A percentile compares a stretch with the other conserved stretches of the same genome.
Conservation (phyloP, 2,113 vertebrate genomes). For the Podilymbus podiceps region DNA sequence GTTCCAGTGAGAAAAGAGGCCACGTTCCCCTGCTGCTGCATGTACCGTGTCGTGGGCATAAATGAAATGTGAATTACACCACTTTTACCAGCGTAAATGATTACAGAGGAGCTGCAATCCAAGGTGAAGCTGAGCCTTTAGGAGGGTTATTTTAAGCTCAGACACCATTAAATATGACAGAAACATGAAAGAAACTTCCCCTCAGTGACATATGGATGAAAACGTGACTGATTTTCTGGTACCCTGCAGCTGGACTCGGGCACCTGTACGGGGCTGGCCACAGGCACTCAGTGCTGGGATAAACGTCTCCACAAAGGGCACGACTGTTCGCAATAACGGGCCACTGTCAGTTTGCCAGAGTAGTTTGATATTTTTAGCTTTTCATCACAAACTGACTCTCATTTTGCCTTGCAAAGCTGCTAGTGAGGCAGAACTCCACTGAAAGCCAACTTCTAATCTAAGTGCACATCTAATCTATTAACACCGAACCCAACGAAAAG, state of each 20-base stretch:
- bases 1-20: background rate
- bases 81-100: background rate
- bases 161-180: background rate
- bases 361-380: background rate
- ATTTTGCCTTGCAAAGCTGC: background rate
- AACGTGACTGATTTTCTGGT: background rate
- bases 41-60: background rate
- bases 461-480: background rate
- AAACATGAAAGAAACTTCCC: background rate
- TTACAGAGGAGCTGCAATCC: constrained; percentile 1
- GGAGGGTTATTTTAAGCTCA: constrained; percentile 40
- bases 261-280: background rate
- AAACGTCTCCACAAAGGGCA: background rate
- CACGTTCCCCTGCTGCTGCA: background rate
- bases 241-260: background rate
- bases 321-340: rapidly evolving
- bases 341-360: background rate
- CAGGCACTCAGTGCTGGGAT: background rate
- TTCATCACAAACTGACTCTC: background rate
- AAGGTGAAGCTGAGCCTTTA: background rate
- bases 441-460: background rate
- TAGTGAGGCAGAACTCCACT: background rate
- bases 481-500: background rate
- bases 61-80: background rate
- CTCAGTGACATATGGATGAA: background rate